Evolutionary conservation across 2,888 invertebrate genomes (phyloP).

Genomic region (Drosophila diplacantha): DNA sequence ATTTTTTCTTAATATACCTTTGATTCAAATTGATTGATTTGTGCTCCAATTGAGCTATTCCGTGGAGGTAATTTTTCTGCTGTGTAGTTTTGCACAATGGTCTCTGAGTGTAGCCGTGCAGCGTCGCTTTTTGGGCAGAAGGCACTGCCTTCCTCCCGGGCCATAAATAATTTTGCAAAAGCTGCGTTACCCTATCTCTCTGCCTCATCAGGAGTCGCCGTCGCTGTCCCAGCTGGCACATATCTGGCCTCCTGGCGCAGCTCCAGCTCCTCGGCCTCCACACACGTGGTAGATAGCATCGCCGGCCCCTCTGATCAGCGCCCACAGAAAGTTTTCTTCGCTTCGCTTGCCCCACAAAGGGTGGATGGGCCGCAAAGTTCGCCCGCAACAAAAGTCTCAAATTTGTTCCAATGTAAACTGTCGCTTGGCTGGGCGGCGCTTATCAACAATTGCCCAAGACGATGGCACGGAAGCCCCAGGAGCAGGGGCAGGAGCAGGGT

Average conservation of each 20-base stretch:
- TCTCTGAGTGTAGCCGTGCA: neutral
- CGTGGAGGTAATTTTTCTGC: neutral
- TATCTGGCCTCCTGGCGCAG: slow-evolving; percentile 4
- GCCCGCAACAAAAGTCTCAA: slow-evolving; percentile 70
- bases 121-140: neutral
- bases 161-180: slow-evolving; percentile 10
- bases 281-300: slow-evolving; percentile 63
- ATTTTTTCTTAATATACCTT: no score
- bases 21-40: neutral
- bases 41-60: neutral
- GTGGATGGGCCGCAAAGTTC: slow-evolving; percentile 40
- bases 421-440: slow-evolving; percentile 69
- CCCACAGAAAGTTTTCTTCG: slow-evolving; percentile 32
- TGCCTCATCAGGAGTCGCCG: slow-evolving; percentile 5
- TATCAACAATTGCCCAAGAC: slow-evolving; percentile 69
- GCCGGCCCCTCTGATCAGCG: slow-evolving; percentile 24
- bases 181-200: slow-evolving; percentile 1
- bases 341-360: slow-evolving; percentile 2
- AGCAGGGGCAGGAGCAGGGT: neutral
- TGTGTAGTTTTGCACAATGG: neutral
- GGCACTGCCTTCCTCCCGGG: neutral
- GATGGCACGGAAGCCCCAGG: slow-evolving; percentile 1
- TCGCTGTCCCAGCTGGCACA: slow-evolving; percentile 37
- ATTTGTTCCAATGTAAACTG: slow-evolving; percentile 71
- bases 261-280: slow-evolving; percentile 7